phyloP scores from a whole-genome alignment of 2,113 vertebrate species.

The Drymodes brunneopygia region DNA sequence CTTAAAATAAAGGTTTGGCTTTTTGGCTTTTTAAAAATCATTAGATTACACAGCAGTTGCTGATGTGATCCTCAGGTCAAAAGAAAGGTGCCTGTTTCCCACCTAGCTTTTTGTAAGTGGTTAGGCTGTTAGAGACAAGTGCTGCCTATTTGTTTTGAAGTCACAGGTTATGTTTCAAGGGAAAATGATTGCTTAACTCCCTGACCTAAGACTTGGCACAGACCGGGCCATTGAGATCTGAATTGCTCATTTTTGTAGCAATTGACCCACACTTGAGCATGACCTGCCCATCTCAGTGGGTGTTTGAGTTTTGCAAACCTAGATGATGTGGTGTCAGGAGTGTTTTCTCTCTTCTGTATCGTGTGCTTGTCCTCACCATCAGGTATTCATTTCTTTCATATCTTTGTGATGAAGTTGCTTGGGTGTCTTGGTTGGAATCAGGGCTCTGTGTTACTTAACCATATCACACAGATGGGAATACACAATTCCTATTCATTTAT shows the following conservation, averaged over 20 bases:
- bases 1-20: background rate
- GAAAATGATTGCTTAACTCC: background rate
- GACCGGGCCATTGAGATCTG: background rate
- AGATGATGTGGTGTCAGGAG: background rate
- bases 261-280: background rate
- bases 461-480: background rate
- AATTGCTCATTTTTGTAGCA: background rate
- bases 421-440: background rate
- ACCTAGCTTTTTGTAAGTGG: background rate
- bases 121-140: background rate
- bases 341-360: background rate
- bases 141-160: background rate
- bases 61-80: background rate
- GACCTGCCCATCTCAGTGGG: background rate
- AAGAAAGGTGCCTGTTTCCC: background rate
- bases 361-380: background rate
- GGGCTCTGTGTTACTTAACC: background rate
- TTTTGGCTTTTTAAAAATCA: fast-evolving
- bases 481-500: background rate
- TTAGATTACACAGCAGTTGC: background rate
- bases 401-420: background rate
- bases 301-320: background rate
- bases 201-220: background rate
- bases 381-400: background rate
- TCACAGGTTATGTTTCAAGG: background rate